phyloP scores from a whole-genome alignment of 2,797 vertebrate genomes.

The Falco concolor region DNA sequence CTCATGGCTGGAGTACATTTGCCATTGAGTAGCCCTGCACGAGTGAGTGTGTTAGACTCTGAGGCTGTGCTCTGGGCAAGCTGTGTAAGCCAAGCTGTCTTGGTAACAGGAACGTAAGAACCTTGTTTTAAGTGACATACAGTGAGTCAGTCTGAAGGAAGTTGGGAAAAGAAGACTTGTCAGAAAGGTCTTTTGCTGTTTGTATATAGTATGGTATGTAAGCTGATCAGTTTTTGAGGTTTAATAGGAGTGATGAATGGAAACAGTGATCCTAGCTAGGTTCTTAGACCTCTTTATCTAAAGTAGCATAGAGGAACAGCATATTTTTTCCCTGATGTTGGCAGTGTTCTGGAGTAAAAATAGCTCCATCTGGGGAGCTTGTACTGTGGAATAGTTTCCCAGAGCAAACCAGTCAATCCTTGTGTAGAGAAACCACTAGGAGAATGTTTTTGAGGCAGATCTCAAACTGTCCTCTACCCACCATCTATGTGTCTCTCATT shows the following conservation, averaged over 20 bases:
- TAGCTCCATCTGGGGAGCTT: neutral
- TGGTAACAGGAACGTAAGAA: neutral
- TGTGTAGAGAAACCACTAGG: neutral
- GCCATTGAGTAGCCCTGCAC: neutral
- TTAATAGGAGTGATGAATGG: neutral
- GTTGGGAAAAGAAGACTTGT: neutral
- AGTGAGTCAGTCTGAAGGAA: neutral
- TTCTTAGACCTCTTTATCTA: neutral
- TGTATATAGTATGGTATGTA: neutral
- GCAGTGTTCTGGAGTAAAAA: neutral
- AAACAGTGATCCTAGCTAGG: rapidly evolving
- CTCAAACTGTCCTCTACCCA: neutral
- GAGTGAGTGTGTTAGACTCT: neutral
- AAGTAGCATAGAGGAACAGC: neutral
- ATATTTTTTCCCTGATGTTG: neutral
- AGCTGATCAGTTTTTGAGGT: rapidly evolving
- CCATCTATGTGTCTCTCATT: neutral
- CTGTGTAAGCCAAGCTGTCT: neutral
- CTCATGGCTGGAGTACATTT: neutral
- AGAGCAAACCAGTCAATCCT: neutral
- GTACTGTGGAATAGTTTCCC: neutral
- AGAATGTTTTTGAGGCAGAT: neutral
- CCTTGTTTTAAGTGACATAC: neutral
- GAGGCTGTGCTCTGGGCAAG: neutral
- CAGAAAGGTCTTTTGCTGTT: neutral